phyloP scores from a whole-genome alignment of 1,140 invertebrate genomes.

The Ridgeia piscesae region DNA sequence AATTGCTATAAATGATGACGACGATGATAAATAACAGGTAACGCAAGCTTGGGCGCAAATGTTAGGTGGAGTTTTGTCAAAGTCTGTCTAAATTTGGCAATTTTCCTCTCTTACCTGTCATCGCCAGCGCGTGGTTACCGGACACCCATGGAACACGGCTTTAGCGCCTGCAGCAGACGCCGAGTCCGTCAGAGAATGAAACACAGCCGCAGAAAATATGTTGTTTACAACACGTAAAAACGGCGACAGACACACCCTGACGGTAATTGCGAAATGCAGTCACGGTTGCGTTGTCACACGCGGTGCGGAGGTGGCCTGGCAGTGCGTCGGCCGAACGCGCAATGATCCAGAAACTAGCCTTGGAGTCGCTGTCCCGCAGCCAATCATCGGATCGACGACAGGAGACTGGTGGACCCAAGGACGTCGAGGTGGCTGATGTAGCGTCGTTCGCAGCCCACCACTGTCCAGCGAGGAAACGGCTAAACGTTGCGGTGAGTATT shows the following conservation, averaged over 20 bases:
- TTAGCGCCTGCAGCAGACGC: neutral
- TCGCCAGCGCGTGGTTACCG: neutral
- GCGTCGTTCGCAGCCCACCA: neutral
- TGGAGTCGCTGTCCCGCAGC: neutral
- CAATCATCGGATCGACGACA: neutral
- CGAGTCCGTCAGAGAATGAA: neutral
- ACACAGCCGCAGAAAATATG: too few species aligned
- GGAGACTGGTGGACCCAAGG: neutral
- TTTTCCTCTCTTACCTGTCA: neutral
- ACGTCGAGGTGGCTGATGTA: neutral
- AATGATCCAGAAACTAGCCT: neutral
- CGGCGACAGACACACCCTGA: neutral
- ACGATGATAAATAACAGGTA: too few species aligned
- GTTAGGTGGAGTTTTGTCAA: neutral
- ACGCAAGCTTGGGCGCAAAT: neutral
- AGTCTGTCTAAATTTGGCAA: neutral
- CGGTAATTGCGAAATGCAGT: neutral
- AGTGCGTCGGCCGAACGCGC: too few species aligned
- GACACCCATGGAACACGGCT: neutral
- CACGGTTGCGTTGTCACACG: neutral
- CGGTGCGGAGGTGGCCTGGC: neutral
- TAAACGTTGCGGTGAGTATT: neutral
- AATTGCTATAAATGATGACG: neutral
- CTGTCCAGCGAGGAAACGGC: neutral
- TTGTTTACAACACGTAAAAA: neutral